A percentile compares a stretch with the other conserved stretches of the same genome.
Conservation (phyloP, 1,140 invertebrate species). For the Lordiphosa clarofinis region DNA sequence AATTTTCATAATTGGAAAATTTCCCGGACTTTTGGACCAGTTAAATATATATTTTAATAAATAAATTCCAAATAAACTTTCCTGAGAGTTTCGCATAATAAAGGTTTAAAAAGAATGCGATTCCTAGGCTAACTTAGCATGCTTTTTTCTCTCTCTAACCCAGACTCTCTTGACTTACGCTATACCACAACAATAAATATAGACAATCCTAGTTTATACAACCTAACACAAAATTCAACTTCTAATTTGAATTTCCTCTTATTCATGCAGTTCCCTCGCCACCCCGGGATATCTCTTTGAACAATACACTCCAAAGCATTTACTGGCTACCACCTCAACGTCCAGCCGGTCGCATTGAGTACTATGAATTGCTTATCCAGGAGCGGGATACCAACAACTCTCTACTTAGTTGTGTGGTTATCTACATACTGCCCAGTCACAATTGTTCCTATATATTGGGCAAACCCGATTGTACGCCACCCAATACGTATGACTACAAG, state of each 20-base stretch:
- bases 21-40: too few species aligned
- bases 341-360: conserved; percentile 49
- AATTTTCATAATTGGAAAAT: too few species aligned
- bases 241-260: background rate
- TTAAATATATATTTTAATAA: too few species aligned
- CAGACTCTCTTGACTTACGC: too few species aligned
- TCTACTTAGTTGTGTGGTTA: conserved; percentile 14
- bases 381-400: conserved; percentile 33
- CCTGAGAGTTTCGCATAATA: too few species aligned
- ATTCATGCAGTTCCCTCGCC: conserved; percentile 38
- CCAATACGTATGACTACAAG: conserved; percentile 40
- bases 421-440: conserved; percentile 21
- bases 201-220: too few species aligned
- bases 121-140: too few species aligned
- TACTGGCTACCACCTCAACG: conserved; percentile 33
- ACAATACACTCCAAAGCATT: conserved; percentile 26
- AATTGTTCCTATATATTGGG: conserved; percentile 40
- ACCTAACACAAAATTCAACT: too few species aligned
- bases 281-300: conserved; percentile 29
- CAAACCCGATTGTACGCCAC: conserved; percentile 42
- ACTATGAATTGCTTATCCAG: conserved; percentile 47
- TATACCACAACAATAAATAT: too few species aligned
- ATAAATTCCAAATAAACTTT: too few species aligned
- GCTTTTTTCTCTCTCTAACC: too few species aligned
- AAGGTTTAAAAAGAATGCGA: too few species aligned